These are phyloP conservation scores for Siniperca scherzeri DNA, from an alignment of 2,797 vertebrate species.

Conservation along the genomic window DNA sequence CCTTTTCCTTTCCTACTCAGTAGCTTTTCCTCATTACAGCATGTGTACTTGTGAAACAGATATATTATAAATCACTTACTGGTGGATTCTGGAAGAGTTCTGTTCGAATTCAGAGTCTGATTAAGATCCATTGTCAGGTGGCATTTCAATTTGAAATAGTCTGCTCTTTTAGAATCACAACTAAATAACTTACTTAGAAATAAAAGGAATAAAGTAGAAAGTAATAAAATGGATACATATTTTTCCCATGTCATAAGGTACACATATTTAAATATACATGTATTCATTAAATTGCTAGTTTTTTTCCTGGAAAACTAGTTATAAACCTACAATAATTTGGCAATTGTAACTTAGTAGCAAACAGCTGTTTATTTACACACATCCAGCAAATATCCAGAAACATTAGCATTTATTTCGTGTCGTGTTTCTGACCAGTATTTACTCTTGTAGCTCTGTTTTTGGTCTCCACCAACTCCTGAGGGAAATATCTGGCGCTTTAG, in stretches of 20 bases:
- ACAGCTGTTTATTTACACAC: not conserved
- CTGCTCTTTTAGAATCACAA: too few species aligned
- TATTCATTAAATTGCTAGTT: too few species aligned
- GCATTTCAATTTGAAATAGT: not conserved
- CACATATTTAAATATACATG: not conserved
- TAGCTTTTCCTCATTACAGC: not conserved
- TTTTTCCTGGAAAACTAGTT: not conserved
- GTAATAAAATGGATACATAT: not conserved
- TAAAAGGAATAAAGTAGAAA: not conserved
- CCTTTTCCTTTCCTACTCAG: not conserved
- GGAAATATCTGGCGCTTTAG: not conserved
- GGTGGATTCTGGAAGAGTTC: not conserved
- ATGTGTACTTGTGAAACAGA: not conserved
- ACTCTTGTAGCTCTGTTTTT: not conserved
- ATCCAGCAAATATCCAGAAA: not conserved
- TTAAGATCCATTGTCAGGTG: not conserved
- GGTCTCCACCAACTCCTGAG: not conserved
- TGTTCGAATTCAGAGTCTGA: not conserved
- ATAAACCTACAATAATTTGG: too few species aligned
- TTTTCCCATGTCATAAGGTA: not conserved
- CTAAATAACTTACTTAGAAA: not conserved
- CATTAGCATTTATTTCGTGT: not conserved
- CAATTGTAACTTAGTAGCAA: too few species aligned
- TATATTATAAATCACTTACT: not conserved
- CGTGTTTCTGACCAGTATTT: not conserved